Evolutionary conservation across 2,888 invertebrate genomes (phyloP).

Genomic region (Zygaena filipendulae): DNA sequence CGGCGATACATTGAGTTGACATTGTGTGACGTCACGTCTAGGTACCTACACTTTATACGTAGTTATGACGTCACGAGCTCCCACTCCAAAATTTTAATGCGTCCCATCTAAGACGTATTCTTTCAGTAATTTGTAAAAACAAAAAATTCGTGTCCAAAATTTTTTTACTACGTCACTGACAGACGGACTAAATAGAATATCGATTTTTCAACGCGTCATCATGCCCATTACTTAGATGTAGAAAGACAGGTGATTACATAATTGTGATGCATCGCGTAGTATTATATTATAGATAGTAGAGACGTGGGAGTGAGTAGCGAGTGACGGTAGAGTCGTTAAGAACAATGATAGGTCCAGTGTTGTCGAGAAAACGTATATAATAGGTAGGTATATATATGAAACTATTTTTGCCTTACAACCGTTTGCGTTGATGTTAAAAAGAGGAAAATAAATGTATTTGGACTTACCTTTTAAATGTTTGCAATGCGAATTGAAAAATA

Average conservation of each 20-base stretch:
- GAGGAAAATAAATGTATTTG: conserved; percentile 11
- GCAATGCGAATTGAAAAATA: no score
- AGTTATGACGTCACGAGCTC: no score
- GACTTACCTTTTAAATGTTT: not conserved
- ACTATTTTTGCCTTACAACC: conserved; percentile 18
- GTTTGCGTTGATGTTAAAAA: conserved; percentile 31
- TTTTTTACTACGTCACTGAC: not conserved
- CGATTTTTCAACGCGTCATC: conserved; percentile 6
- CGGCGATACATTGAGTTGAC: no score
- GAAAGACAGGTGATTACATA: conserved; percentile 40
- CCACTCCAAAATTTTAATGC: no score
- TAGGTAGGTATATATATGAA: conserved; percentile 12
- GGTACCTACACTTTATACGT: no score
- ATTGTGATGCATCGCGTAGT: conserved; percentile 42
- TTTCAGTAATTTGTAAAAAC: no score
- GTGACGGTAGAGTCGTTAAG: conserved; percentile 17
- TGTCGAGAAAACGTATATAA: no score
- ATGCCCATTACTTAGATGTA: conserved; percentile 28
- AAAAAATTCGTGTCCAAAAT: no score
- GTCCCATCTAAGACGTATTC: no score
- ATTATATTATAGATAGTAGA: no score
- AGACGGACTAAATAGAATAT: not conserved
- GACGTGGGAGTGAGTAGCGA: conserved; percentile 32
- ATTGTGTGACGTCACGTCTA: no score
- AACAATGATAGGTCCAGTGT: no score